phyloP scores from a whole-genome alignment of 2,797 vertebrate species.

The Manis javanica region DNA sequence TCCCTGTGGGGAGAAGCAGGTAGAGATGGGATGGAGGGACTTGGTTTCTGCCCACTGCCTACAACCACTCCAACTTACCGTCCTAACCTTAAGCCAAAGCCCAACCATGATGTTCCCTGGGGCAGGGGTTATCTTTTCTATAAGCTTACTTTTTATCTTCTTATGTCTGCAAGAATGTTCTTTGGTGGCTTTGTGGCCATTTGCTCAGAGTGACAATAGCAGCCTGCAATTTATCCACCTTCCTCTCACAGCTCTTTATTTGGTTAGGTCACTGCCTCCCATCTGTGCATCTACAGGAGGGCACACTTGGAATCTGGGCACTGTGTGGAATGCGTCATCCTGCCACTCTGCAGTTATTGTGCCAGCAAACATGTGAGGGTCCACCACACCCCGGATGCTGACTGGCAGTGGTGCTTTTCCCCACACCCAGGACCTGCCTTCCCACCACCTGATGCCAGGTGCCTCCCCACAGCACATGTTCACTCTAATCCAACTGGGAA shows the following conservation, averaged over 20 bases:
- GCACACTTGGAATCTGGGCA: accelerated
- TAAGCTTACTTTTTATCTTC: not conserved
- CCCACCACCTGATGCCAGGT: not conserved
- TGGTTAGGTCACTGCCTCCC: not conserved
- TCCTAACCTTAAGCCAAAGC: not conserved
- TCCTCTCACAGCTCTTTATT: not conserved
- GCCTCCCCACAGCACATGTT: accelerated
- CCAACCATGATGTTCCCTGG: not conserved
- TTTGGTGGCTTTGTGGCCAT: not conserved
- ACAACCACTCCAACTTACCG: not conserved
- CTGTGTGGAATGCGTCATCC: accelerated
- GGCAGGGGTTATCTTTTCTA: not conserved
- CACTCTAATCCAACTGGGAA: not conserved
- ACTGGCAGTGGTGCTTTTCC: not conserved
- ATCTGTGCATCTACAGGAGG: not conserved
- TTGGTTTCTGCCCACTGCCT: not conserved
- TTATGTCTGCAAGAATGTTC: not conserved
- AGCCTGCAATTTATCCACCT: not conserved
- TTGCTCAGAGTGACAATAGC: not conserved
- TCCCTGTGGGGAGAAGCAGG: not conserved
- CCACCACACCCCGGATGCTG: not conserved
- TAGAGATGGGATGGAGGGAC: too few species aligned
- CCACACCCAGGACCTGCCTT: accelerated
- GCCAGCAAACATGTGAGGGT: not conserved
- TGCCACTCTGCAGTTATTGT: too few species aligned